phyloP scores from a whole-genome alignment of 2,888 invertebrate genomes.

The Stictocephala bisonia region DNA sequence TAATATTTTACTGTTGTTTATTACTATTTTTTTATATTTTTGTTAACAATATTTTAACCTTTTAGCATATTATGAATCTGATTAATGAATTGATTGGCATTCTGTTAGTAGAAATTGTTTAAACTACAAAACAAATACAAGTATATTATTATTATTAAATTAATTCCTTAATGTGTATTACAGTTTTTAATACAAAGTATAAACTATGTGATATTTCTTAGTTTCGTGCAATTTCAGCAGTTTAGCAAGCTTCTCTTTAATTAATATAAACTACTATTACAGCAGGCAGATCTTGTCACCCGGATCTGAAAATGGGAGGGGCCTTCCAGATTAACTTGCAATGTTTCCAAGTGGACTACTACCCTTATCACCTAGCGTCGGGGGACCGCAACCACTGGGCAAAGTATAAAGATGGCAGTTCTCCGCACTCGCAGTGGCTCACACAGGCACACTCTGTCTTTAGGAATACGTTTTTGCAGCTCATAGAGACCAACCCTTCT shows the following conservation, averaged over 20 bases:
- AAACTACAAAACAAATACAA: no score
- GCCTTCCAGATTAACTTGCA: constrained; percentile 92
- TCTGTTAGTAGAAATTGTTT: no score
- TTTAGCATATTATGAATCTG: no score
- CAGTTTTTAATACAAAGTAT: no score
- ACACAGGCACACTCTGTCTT: constrained; percentile 85
- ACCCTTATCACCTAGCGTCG: constrained; percentile 95
- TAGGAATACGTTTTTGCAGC: constrained; percentile 72
- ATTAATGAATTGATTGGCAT: no score
- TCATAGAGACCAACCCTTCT: constrained; percentile 67
- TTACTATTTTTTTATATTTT: no score
- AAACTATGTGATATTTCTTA: no score
- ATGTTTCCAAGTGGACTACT: constrained; percentile 91
- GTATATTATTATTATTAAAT: no score
- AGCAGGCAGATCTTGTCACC: constrained; percentile 88
- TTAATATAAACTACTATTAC: constrained; percentile 53
- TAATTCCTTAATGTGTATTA: no score
- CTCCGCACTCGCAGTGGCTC: constrained; percentile 87
- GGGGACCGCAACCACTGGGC: constrained; percentile 92
- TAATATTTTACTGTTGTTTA: no score
- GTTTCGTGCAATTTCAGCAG: background rate
- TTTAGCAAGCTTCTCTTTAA: constrained; percentile 2
- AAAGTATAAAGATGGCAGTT: constrained; percentile 81
- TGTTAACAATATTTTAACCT: no score
- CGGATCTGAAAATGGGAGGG: constrained; percentile 87